Evolutionary conservation across 2,888 invertebrate species (phyloP).

Genomic region (Aromia moschata): DNA sequence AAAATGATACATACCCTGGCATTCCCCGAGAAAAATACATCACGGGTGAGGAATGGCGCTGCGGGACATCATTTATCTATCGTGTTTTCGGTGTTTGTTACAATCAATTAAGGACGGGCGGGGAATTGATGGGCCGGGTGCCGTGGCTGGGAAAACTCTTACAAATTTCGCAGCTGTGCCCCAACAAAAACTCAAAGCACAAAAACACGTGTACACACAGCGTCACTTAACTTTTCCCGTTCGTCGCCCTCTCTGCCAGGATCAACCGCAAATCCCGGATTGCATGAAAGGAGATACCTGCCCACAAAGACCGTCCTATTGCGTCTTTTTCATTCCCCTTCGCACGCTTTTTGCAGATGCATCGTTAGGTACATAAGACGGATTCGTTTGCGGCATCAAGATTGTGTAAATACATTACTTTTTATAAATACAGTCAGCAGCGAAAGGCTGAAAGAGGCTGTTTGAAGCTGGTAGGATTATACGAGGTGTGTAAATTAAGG

Average conservation of each 20-base stretch:
- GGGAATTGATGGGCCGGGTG: conserved; percentile 9
- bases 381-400: too few species aligned
- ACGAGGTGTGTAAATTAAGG: too few species aligned
- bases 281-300: conserved; percentile 1
- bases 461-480: too few species aligned
- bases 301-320: too few species aligned
- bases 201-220: conserved; percentile 19
- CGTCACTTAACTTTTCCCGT: conserved; percentile 19
- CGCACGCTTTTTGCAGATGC: background rate
- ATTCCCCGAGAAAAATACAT: background rate
- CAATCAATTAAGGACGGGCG: conserved; percentile 21
- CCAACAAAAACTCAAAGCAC: conserved; percentile 3
- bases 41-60: background rate
- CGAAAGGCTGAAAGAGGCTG: too few species aligned
- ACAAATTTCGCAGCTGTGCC: conserved; percentile 21
- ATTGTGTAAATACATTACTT: too few species aligned
- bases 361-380: background rate
- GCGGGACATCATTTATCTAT: conserved; percentile 25
- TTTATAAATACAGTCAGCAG: too few species aligned
- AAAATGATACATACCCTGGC: too few species aligned
- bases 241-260: conserved; percentile 1
- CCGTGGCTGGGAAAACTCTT: conserved; percentile 18
- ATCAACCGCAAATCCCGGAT: conserved; percentile 9
- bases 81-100: conserved; percentile 17
- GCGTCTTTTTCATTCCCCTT: background rate